Evolutionary conservation across 2,113 vertebrate species (phyloP).

Genomic region (Pedetes capensis): DNA sequence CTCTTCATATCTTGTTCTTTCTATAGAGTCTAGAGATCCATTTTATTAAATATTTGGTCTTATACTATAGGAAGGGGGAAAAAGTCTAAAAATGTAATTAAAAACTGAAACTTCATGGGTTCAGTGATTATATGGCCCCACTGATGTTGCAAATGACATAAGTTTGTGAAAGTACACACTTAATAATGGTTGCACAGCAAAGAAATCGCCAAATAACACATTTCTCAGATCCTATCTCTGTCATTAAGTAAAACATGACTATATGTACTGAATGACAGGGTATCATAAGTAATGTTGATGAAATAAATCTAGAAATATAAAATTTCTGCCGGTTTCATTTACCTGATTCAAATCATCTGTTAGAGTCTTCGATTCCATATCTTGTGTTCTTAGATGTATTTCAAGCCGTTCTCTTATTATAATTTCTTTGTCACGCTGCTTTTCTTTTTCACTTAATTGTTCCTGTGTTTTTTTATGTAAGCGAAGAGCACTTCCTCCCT

Average conservation of each 20-base stretch:
- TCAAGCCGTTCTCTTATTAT: constrained; percentile 89
- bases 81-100: not conserved
- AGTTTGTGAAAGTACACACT: not conserved
- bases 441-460: constrained; percentile 88
- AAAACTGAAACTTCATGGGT: not conserved
- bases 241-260: not conserved
- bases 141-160: not conserved
- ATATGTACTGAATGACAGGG: not conserved
- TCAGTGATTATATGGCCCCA: not conserved
- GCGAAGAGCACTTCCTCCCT: constrained; percentile 85
- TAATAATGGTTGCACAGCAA: not conserved
- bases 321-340: not conserved
- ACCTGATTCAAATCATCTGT: constrained; percentile 90
- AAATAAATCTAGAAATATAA: not conserved
- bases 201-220: not conserved
- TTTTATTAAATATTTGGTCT: not conserved
- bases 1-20: constrained; percentile 84
- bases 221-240: not conserved
- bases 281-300: not conserved
- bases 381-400: constrained; percentile 84
- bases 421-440: constrained; percentile 86
- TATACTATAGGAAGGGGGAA: not conserved
- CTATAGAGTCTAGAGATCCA: constrained; percentile 85
- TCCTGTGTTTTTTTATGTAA: constrained; percentile 87
- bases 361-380: constrained; percentile 88